Evolutionary conservation across 1,140 invertebrate genomes (phyloP).

Genomic region (Bemisia tabaci): DNA sequence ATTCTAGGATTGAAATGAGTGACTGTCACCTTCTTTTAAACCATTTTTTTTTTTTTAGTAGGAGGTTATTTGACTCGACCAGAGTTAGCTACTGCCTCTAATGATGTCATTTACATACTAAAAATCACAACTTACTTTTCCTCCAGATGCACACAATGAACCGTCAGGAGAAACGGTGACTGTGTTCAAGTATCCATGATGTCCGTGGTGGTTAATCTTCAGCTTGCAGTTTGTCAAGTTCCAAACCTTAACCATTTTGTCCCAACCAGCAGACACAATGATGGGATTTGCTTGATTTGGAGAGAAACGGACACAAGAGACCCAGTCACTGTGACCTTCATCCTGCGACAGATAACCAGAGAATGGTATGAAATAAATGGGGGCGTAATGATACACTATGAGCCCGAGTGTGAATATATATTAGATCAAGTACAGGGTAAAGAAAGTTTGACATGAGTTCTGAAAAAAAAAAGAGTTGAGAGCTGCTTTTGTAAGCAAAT

Average conservation of each 20-base stretch:
- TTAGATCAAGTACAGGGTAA: background rate
- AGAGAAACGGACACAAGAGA: slow-evolving; percentile 97
- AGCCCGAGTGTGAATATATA: background rate
- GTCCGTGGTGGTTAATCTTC: slow-evolving; percentile 97
- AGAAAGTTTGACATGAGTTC: too few species aligned
- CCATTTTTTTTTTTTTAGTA: too few species aligned
- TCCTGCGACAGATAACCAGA: too few species aligned
- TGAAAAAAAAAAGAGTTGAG: too few species aligned
- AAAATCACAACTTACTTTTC: slow-evolving; percentile 46
- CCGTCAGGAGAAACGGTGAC: slow-evolving; percentile 99
- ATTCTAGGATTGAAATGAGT: too few species aligned
- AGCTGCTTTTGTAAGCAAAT: too few species aligned
- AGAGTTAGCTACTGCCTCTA: too few species aligned
- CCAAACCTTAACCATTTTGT: slow-evolving; percentile 98
- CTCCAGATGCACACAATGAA: slow-evolving; percentile 96
- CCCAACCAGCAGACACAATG: slow-evolving; percentile 98
- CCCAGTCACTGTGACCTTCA: slow-evolving; percentile 96
- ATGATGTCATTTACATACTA: too few species aligned
- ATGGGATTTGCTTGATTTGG: slow-evolving; percentile 97
- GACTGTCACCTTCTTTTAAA: too few species aligned
- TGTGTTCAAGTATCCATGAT: slow-evolving; percentile 94
- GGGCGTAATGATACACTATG: too few species aligned
- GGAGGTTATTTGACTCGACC: too few species aligned
- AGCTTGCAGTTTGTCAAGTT: slow-evolving; percentile 97
- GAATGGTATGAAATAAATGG: too few species aligned